A percentile compares a stretch with the other conserved stretches of the same genome.
These are phyloP conservation scores for Sciurus vulgaris DNA, from an alignment of 2,797 vertebrate genomes.

Conservation along the genomic window DNA sequence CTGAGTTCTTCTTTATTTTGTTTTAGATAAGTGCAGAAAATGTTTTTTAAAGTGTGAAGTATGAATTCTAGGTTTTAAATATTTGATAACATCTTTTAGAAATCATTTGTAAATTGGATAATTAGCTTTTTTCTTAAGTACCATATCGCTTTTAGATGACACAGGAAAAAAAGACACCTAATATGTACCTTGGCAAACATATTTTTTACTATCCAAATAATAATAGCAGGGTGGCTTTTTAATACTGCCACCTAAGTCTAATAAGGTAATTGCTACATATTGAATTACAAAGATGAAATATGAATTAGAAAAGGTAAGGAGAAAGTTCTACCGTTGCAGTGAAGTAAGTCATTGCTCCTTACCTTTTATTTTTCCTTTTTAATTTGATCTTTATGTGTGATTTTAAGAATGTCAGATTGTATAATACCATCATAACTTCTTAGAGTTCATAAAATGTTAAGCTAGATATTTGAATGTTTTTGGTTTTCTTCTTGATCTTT, in stretches of 20 bases:
- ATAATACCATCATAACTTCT: constrained; percentile 54
- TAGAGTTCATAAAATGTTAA: constrained; percentile 64
- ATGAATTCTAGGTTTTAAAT: constrained; percentile 70
- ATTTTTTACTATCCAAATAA: constrained; percentile 42
- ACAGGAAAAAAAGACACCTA: constrained; percentile 31
- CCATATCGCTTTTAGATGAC: constrained; percentile 22
- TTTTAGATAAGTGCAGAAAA: constrained; percentile 64
- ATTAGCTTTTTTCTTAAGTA: constrained; percentile 33
- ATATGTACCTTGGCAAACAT: constrained; percentile 25
- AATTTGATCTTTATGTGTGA: constrained; percentile 52
- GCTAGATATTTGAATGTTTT: constrained; percentile 50
- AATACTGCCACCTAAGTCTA: constrained; percentile 56
- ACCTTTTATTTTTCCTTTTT: constrained; percentile 59
- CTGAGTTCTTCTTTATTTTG: constrained; percentile 56
- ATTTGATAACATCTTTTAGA: constrained; percentile 59
- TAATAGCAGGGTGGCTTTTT: constrained; percentile 51
- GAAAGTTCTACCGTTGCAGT: not conserved
- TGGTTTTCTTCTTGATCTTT: constrained; percentile 48
- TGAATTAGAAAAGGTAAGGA: constrained; percentile 54
- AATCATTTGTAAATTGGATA: constrained; percentile 57
- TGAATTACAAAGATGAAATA: constrained; percentile 29
- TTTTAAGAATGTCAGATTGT: constrained; percentile 65
- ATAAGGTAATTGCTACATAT: constrained; percentile 54
- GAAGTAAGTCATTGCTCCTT: constrained; percentile 47
- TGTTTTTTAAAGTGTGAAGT: constrained; percentile 27